phyloP scores from a whole-genome alignment of 2,888 invertebrate genomes.

The Oligia strigilis region DNA sequence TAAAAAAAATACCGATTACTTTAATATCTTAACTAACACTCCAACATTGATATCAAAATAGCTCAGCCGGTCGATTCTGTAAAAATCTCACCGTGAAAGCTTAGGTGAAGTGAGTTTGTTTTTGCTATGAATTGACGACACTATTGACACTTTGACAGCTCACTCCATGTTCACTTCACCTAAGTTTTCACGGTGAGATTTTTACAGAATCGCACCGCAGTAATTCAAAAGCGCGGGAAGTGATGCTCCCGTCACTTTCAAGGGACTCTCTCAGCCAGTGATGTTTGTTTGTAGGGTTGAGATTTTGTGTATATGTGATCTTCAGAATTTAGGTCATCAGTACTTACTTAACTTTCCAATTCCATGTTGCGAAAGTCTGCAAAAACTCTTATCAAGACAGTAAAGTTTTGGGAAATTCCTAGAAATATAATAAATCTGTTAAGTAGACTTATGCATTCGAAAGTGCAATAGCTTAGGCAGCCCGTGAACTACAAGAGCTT shows the following conservation, averaged over 20 bases:
- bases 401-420: background rate
- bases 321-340: background rate
- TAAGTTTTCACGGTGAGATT: no score
- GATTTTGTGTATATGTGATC: background rate
- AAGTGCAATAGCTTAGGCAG: background rate
- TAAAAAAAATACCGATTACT: background rate
- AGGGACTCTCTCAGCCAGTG: background rate
- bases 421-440: conserved; percentile 5
- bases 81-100: no score
- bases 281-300: background rate
- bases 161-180: no score
- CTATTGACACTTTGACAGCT: no score
- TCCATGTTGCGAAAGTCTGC: background rate
- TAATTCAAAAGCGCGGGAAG: background rate
- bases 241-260: background rate
- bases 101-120: no score
- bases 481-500: background rate
- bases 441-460: background rate
- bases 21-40: background rate
- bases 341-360: background rate
- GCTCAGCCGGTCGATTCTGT: no score
- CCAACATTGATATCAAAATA: background rate
- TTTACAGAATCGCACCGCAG: no score
- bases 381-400: background rate
- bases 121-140: background rate